Base-by-base conservation (phyloP, 2,113 vertebrate genomes). In the Heloderma charlesbogerti region DNA sequence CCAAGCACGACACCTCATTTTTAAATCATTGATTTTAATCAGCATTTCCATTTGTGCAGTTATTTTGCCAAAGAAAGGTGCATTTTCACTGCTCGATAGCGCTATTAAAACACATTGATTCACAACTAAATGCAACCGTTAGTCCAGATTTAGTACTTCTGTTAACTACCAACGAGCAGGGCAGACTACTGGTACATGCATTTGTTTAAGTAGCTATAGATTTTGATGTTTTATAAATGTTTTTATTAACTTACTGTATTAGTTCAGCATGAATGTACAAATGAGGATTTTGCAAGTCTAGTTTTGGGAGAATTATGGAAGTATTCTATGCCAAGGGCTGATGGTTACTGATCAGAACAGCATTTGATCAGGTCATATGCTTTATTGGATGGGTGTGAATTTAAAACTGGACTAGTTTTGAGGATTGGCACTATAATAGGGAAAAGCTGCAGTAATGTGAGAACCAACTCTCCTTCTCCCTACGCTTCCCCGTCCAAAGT, bases 1-100 rank as follows among this genome's bases (percentile, higher is more conserved):
- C 74, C 37, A 60, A 69, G 66, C 60, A 71, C 80, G 83, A 79
- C 71, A 45, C 75, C 63, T 80, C 63, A 80, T 90, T 54, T 90
- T 90, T 71, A 90, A 90, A 86, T 80, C 63, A 86, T 80, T 90
- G 89, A 71, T 90, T 90, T 86, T 71, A 80, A 90, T 90, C 84
- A 90, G 71, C 63, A 57, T 90, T 86, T 86, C 84, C n/a, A 80
- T 90, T 69, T 80, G 43, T 81, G 48, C 60, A n/a, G 63, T 88
- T 80, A 81, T 81, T 81, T 88, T 88, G 69, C 87, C 45, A 37
- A 81, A 81, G 87, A 88, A 88, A 88, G 22, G 63, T 80, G 77
- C 66, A 77, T 88, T 88, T 43, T 67, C 15, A 29, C 54, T 77
- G 63, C 34, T 81, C 34, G 7, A 69, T 69, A 48, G 45, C 81